These are phyloP conservation scores for Agrochola circellaris DNA, from an alignment of 2,888 invertebrate species.

Conservation along the genomic window DNA sequence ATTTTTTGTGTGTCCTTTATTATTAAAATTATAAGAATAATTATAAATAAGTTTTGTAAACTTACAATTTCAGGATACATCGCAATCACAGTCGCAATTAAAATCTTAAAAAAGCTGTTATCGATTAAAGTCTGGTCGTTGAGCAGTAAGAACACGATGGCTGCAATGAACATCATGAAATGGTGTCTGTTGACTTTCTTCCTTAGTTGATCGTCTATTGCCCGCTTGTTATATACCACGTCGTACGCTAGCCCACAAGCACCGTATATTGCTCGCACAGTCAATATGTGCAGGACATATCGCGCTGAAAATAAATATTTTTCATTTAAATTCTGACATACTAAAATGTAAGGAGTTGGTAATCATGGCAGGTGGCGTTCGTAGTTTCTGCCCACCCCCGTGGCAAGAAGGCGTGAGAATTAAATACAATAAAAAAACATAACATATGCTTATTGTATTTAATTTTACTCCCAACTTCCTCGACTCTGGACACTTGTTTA, in stretches of 20 bases:
- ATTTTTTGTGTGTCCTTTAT: no score
- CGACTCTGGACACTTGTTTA: no score
- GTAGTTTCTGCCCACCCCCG: background rate
- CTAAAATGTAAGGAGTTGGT: background rate
- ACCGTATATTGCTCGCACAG: constrained; percentile 69
- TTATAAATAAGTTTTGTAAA: background rate
- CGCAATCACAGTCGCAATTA: constrained; percentile 71
- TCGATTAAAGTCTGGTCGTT: constrained; percentile 65
- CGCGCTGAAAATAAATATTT: constrained; percentile 73
- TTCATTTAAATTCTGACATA: background rate
- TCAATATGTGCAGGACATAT: constrained; percentile 74
- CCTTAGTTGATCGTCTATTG: constrained; percentile 44
- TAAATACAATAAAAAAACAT: no score
- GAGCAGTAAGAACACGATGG: constrained; percentile 63
- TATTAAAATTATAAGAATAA: no score
- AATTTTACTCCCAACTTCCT: background rate
- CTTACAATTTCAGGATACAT: constrained; percentile 78
- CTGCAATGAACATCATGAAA: constrained; percentile 56
- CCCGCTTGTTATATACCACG: constrained; percentile 38
- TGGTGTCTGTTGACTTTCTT: constrained; percentile 61
- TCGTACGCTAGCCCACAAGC: constrained; percentile 57
- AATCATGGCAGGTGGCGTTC: background rate
- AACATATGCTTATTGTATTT: background rate
- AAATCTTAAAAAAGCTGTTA: constrained; percentile 73
- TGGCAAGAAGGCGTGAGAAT: background rate